Conservation (phyloP, 2,888 invertebrate genomes). For the Allacma fusca region DNA sequence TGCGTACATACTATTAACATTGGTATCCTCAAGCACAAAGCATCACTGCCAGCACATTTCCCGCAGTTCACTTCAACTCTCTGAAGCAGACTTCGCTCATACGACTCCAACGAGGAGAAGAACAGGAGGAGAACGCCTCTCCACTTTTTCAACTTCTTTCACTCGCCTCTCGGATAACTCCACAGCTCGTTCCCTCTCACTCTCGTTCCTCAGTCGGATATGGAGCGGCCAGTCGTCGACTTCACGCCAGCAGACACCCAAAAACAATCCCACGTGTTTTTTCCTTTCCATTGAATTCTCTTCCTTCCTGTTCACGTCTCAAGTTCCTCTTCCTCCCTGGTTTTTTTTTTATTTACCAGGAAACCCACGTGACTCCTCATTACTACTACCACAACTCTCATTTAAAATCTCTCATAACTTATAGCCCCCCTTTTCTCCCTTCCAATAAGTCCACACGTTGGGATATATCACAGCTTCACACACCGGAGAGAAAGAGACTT, state of each 20-base stretch:
- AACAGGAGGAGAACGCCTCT: too few species aligned
- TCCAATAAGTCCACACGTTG: too few species aligned
- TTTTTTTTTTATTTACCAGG: background rate
- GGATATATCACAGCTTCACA: too few species aligned
- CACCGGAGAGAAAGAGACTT: too few species aligned
- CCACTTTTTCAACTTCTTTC: conserved; percentile 13
- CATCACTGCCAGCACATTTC: conserved; percentile 58
- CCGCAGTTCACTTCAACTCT: conserved; percentile 53
- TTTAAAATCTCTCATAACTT: too few species aligned
- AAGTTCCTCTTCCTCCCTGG: background rate
- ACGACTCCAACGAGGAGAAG: background rate
- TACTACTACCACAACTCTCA: too few species aligned
- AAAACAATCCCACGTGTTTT: conserved; percentile 30
- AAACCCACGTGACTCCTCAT: too few species aligned
- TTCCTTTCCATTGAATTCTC: background rate
- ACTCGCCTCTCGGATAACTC: background rate
- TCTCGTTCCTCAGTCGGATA: conserved; percentile 20
- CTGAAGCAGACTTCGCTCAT: background rate
- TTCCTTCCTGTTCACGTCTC: conserved; percentile 2
- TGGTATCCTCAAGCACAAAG: conserved; percentile 52
- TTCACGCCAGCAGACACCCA: conserved; percentile 21
- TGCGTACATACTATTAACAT: conserved; percentile 23
- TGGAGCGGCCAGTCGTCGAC: conserved; percentile 26
- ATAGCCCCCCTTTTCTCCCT: too few species aligned
- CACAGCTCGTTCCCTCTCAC: background rate